Evolutionary conservation across 2,888 invertebrate species (phyloP).

Genomic region (Acanthosepion lycidas): DNA sequence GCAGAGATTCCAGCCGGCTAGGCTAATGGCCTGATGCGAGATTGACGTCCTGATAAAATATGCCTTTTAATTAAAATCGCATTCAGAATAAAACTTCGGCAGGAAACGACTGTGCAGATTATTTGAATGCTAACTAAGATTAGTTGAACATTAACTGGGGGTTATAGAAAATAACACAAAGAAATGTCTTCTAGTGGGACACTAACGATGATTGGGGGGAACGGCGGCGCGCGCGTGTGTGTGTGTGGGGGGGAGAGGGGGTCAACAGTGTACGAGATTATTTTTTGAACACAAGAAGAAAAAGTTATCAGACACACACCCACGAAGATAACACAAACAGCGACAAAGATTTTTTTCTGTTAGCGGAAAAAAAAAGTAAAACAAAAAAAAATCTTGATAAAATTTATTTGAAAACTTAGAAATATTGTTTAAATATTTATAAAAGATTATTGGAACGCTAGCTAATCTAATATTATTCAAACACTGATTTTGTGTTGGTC

Average conservation of each 20-base stretch:
- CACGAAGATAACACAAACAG: neutral
- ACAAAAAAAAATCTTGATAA: neutral
- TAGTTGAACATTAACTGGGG: neutral
- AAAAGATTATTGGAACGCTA: neutral
- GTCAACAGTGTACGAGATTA: neutral
- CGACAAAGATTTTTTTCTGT: neutral
- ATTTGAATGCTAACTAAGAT: slow-evolving; percentile 20
- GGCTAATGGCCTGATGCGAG: slow-evolving; percentile 4
- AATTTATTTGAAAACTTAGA: neutral
- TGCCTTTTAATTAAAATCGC: slow-evolving; percentile 33
- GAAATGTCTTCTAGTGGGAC: neutral
- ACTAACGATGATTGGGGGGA: too few species aligned
- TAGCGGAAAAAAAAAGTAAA: neutral
- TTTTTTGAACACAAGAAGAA: neutral
- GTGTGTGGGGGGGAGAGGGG: too few species aligned
- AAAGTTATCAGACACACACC: neutral
- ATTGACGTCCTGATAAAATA: neutral
- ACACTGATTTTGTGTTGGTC: too few species aligned
- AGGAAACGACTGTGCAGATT: neutral
- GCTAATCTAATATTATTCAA: neutral
- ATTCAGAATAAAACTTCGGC: slow-evolving; percentile 16
- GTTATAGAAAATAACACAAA: neutral
- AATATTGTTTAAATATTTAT: neutral
- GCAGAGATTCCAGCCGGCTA: neutral
- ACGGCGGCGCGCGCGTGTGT: too few species aligned